Conservation (phyloP, 2,113 vertebrate genomes). For the Hoplias malabaricus region DNA sequence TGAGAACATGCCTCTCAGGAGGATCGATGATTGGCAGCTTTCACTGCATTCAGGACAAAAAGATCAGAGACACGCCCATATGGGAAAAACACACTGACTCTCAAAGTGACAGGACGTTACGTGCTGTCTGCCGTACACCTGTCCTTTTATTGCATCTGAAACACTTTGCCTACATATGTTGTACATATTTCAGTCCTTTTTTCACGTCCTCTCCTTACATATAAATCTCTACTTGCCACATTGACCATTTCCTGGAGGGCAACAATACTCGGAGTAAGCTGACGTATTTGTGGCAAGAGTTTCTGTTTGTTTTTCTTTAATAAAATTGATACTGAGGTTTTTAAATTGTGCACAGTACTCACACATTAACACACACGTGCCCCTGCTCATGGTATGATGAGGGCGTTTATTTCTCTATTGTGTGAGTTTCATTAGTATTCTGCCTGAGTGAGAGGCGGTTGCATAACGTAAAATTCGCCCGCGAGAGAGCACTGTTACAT, state of each 20-base stretch:
- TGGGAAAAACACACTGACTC: no score
- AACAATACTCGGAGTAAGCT: no score
- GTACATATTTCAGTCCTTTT: neutral
- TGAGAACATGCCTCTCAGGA: no score
- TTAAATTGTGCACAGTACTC: no score
- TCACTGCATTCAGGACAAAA: neutral
- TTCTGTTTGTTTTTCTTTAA: no score
- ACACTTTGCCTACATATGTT: neutral
- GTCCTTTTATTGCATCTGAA: neutral
- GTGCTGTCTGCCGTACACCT: no score
- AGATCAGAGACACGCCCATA: neutral
- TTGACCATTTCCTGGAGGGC: no score
- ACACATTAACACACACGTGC: neutral
- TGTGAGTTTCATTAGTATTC: slow-evolving; percentile 72
- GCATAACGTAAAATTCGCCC: slow-evolving; percentile 70
- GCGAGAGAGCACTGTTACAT: slow-evolving; percentile 66
- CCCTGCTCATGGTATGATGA: neutral
- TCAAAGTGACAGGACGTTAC: no score
- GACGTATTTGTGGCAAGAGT: no score
- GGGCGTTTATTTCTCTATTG: neutral
- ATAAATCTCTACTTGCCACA: neutral
- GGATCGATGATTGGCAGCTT: neutral
- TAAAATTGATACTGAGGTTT: no score
- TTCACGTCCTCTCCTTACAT: neutral
- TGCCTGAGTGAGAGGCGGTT: slow-evolving; percentile 64